Evolutionary conservation across 2,797 vertebrate species (phyloP).

Genomic region (Neostethus bicornis): DNA sequence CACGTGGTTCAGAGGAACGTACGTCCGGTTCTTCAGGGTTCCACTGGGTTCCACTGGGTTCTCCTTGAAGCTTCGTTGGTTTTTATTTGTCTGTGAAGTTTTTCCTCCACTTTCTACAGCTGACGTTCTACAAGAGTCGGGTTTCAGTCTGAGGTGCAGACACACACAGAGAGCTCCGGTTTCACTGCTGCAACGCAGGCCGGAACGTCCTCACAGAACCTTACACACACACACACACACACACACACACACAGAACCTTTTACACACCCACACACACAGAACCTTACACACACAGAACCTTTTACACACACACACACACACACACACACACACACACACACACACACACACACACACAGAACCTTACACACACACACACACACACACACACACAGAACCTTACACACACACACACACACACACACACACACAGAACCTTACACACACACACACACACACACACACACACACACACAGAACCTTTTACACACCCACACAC

Average conservation of each 20-base stretch:
- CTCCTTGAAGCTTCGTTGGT: background rate
- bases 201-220: background rate
- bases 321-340: accelerated
- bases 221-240: accelerated
- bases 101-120: constrained; percentile 22
- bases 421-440: no score
- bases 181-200: constrained; percentile 23
- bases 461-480: no score
- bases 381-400: accelerated
- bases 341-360: accelerated
- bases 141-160: constrained; percentile 43
- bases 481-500: no score
- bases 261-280: no score
- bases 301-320: accelerated
- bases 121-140: constrained; percentile 27
- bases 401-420: no score
- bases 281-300: background rate
- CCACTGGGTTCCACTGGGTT: background rate
- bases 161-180: constrained; percentile 32
- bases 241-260: background rate
- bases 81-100: constrained; percentile 33
- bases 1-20: no score
- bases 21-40: no score
- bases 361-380: accelerated
- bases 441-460: no score